These are phyloP conservation scores for Graptemys geographica DNA, from an alignment of 2,797 vertebrate genomes.

Conservation along the genomic window DNA sequence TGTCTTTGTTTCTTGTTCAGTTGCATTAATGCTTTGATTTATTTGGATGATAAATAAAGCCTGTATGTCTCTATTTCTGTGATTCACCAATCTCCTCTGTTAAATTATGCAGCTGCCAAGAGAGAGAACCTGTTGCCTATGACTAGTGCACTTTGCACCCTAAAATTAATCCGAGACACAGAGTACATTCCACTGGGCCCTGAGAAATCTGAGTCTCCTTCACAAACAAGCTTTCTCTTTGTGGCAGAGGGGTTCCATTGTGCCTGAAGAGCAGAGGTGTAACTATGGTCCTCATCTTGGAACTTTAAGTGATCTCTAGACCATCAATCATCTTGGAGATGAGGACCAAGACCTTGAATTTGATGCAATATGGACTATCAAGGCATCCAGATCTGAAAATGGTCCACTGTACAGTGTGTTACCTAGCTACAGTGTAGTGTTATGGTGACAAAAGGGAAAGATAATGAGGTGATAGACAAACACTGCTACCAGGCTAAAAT, in stretches of 20 bases:
- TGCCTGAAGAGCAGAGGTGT: background rate
- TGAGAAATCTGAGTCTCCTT: background rate
- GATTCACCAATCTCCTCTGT: background rate
- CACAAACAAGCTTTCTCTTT: background rate
- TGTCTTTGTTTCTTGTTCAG: background rate
- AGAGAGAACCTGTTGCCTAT: background rate
- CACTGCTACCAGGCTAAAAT: background rate
- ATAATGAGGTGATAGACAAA: background rate
- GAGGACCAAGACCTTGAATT: background rate
- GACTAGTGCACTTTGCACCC: background rate
- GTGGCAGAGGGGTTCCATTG: background rate
- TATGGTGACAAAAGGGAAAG: too few relatives aligned
- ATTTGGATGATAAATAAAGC: background rate
- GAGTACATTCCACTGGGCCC: background rate
- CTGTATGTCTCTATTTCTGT: background rate
- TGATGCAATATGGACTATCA: background rate
- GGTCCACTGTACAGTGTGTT: background rate
- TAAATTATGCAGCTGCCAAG: background rate
- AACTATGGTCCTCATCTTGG: background rate
- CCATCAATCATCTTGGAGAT: background rate
- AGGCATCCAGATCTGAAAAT: background rate
- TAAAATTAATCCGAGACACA: background rate
- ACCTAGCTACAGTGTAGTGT: too few relatives aligned
- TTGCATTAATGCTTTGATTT: background rate
- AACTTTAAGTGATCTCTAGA: background rate